Evolutionary conservation across 2,888 invertebrate species (phyloP).

Genomic region (Agapetus fuscipes): DNA sequence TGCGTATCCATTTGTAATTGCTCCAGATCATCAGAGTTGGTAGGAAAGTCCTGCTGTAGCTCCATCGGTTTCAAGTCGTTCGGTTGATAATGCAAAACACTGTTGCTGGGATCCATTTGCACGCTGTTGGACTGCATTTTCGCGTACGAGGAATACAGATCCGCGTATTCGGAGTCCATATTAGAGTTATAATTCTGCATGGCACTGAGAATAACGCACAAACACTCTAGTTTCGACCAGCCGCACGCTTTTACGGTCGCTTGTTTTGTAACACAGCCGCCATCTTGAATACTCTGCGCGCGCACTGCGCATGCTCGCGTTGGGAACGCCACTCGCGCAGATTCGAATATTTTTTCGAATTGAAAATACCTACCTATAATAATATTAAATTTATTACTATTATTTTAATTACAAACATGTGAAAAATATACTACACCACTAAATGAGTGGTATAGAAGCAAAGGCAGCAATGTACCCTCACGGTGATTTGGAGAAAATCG

Average conservation of each 20-base stretch:
- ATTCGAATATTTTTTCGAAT: too few relatives aligned
- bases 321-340: too few relatives aligned
- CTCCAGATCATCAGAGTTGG: constrained; percentile 7
- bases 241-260: constrained; percentile 12
- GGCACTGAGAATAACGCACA: constrained; percentile 6
- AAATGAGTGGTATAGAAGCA: too few relatives aligned
- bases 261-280: constrained; percentile 18
- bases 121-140: constrained; percentile 14
- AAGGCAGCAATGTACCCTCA: too few relatives aligned
- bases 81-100: constrained; percentile 13
- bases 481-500: too few relatives aligned
- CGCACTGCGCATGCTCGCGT: not conserved
- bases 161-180: constrained; percentile 15
- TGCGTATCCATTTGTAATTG: constrained; percentile 4
- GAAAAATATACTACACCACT: too few relatives aligned
- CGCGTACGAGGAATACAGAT: constrained; percentile 12
- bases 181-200: constrained; percentile 14
- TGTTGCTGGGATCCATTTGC: constrained; percentile 12
- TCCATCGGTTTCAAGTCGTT: constrained; percentile 13
- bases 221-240: constrained; percentile 4
- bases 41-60: constrained; percentile 7
- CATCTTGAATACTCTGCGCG: constrained; percentile 7
- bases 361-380: too few relatives aligned
- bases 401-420: too few relatives aligned
- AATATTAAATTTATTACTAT: too few relatives aligned